Conservation (phyloP, 2,113 vertebrate species). For the Oncorhynchus mykiss region DNA sequence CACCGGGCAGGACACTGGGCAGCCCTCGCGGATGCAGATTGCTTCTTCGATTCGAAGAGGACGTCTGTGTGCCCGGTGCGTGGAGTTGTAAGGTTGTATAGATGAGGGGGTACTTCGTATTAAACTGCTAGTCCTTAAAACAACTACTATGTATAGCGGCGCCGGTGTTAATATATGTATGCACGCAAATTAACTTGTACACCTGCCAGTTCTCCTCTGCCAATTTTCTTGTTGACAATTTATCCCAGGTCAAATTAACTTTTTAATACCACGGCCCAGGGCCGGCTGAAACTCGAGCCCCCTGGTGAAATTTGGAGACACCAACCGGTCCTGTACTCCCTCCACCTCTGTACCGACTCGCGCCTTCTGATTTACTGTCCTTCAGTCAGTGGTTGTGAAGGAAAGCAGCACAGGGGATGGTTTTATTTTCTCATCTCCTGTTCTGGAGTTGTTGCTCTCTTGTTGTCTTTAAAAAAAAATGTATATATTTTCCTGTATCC, state of each 20-base stretch:
- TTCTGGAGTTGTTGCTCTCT: background rate
- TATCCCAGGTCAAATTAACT: constrained; percentile 68
- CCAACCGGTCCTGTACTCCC: constrained; percentile 69
- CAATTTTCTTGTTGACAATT: constrained; percentile 74
- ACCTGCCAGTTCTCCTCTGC: constrained; percentile 71
- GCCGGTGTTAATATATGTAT: constrained; percentile 40
- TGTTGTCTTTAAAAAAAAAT: background rate
- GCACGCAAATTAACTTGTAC: constrained; percentile 70
- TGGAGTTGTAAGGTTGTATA: constrained; percentile 34
- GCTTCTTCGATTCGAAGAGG: constrained; percentile 28
- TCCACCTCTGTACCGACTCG: constrained; percentile 57
- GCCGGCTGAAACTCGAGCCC: constrained; percentile 68
- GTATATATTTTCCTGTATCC: constrained; percentile 45
- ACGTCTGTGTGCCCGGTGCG: constrained; percentile 34
- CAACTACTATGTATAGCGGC: constrained; percentile 71
- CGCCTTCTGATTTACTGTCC: constrained; percentile 48
- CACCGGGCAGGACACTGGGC: constrained; percentile 43
- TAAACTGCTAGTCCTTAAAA: constrained; percentile 57
- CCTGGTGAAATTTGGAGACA: constrained; percentile 63
- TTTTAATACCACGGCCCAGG: constrained; percentile 63
- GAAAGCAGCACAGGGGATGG: background rate
- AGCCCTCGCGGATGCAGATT: constrained; percentile 53
- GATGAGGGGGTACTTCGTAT: constrained; percentile 44
- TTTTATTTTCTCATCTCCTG: background rate
- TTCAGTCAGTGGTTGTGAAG: constrained; percentile 11